These are phyloP conservation scores for Lycaon pictus DNA, from an alignment of 2,113 vertebrate species.

Conservation along the genomic window DNA sequence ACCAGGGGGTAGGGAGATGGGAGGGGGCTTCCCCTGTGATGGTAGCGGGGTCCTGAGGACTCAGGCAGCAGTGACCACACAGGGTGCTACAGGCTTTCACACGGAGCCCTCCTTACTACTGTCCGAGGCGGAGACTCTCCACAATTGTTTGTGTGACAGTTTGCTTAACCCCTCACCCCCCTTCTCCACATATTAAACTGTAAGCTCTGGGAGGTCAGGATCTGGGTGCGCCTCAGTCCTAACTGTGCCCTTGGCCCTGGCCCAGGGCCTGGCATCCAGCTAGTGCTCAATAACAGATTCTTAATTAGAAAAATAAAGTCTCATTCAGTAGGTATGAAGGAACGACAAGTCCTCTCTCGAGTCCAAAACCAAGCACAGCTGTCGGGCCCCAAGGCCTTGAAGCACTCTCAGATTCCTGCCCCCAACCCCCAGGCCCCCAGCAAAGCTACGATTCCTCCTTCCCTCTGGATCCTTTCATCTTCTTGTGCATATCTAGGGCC, in stretches of 20 bases:
- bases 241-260: background rate
- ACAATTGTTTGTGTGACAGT: background rate
- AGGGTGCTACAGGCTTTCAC: background rate
- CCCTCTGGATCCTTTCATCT: rapidly evolving
- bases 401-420: background rate
- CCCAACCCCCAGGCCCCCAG: background rate
- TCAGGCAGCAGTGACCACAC: background rate
- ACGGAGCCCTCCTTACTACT: background rate
- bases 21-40: rapidly evolving
- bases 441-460: background rate
- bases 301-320: background rate
- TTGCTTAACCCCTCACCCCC: background rate
- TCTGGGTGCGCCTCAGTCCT: background rate
- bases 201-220: background rate
- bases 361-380: background rate
- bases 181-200: background rate
- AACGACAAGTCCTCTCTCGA: background rate
- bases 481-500: rapidly evolving
- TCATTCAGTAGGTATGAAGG: background rate
- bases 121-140: background rate
- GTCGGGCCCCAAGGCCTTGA: background rate
- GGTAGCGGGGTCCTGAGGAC: rapidly evolving
- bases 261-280: background rate
- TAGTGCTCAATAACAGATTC: background rate
- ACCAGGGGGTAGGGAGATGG: rapidly evolving